These are phyloP conservation scores for Sarcophaga peregrina DNA, from an alignment of 1,140 invertebrate species.

Conservation along the genomic window DNA sequence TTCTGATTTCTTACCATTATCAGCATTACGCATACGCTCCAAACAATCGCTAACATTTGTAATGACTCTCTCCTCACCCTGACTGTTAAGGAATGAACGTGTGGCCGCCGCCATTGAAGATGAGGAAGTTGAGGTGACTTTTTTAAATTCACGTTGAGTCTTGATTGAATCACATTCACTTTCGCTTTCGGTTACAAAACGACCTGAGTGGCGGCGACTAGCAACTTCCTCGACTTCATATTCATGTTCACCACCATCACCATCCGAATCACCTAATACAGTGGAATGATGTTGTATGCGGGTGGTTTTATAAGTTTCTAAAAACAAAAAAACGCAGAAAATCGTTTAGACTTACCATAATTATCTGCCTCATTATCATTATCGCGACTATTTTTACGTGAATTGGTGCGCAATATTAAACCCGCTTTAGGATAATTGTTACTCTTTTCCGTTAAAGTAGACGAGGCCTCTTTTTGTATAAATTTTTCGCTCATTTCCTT, in stretches of 20 bases:
- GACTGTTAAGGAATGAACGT: slow-evolving; percentile 75
- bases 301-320: slow-evolving; percentile 45
- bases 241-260: slow-evolving; percentile 26
- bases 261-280: slow-evolving; percentile 2
- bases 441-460: slow-evolving; percentile 46
- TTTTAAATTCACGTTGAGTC: slow-evolving; percentile 50
- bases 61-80: slow-evolving; percentile 70
- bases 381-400: slow-evolving; percentile 46
- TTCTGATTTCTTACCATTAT: slow-evolving; percentile 71
- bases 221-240: background rate
- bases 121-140: slow-evolving; percentile 49
- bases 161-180: slow-evolving; percentile 60
- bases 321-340: slow-evolving; percentile 2
- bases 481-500: slow-evolving; percentile 80
- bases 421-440: slow-evolving; percentile 74
- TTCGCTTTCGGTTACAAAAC: slow-evolving; percentile 46
- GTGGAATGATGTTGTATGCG: slow-evolving; percentile 8
- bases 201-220: background rate
- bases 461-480: slow-evolving; percentile 67
- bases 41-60: slow-evolving; percentile 79
- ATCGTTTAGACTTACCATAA: slow-evolving; percentile 53
- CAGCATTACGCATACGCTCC: slow-evolving; percentile 78
- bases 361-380: slow-evolving; percentile 56
- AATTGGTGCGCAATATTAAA: slow-evolving; percentile 71
- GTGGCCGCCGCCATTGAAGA: slow-evolving; percentile 50